Conservation (phyloP, 2,888 invertebrate species). For the Laothoe populi region DNA sequence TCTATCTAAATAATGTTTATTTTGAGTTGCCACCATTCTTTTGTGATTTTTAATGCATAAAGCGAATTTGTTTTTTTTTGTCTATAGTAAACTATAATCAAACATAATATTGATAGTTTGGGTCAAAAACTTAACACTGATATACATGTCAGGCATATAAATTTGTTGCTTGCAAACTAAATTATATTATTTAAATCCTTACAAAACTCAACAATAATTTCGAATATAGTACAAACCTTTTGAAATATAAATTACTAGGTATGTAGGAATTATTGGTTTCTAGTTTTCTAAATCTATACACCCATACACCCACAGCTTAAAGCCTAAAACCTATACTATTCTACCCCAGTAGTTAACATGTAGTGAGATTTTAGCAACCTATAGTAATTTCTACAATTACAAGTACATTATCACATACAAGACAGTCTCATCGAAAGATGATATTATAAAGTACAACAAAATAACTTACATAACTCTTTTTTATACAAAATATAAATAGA, state of each 20-base stretch:
- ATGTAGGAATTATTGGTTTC: constrained; percentile 10
- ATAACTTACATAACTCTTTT: constrained; percentile 38
- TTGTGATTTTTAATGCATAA: constrained; percentile 1
- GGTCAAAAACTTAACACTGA: constrained; percentile 7
- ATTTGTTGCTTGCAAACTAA: not conserved
- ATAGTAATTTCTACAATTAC: constrained; percentile 51
- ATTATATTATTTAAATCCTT: not conserved
- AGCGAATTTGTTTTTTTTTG: constrained; percentile 16
- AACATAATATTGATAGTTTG: constrained; percentile 17
- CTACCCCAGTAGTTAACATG: constrained; percentile 19
- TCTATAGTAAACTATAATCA: constrained; percentile 29
- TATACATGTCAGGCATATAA: not conserved
- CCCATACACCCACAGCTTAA: constrained; percentile 37
- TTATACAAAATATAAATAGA: constrained; percentile 49
- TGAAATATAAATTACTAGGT: not conserved
- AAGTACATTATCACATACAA: constrained; percentile 67
- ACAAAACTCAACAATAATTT: not conserved
- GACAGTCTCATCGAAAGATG: constrained; percentile 69
- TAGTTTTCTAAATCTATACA: constrained; percentile 1
- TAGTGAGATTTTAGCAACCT: constrained; percentile 19
- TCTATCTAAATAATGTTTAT: constrained; percentile 22
- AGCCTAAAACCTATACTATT: constrained; percentile 12
- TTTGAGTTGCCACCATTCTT: constrained; percentile 22
- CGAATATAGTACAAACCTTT: not conserved
- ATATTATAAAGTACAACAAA: constrained; percentile 58